Base-by-base conservation (phyloP, 2,797 vertebrate species). In the Ispidina lecontei region DNA sequence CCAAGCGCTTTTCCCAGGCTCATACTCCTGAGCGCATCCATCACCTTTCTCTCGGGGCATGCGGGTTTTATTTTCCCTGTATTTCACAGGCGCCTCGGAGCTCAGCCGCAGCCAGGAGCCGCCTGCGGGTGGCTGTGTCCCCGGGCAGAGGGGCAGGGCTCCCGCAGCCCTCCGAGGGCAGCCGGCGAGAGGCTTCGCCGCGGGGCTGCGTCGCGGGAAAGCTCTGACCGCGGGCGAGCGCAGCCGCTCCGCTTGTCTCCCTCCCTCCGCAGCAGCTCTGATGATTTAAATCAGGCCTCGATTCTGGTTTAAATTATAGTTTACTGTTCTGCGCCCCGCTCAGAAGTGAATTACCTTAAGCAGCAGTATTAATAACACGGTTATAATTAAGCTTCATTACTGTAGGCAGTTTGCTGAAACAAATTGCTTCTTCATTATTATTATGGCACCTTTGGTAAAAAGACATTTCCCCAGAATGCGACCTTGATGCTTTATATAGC, bases 371-470 rank as follows among this genome's bases (percentile, higher is more conserved):
- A 98, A 98, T 98, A 98, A 98, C 98, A 98, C 84, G 95, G 97
- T 98, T 98, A 98, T 98, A 98, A 98, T 98, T 98, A 98, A 98
- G 98, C 97, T 97, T 98, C 98, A 98, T 98, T 98, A 98, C 98
- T 97, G 98, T 96, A 98, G 98, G 98, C 97, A 98, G 98, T 98
- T 98, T 98, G 98, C 97, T 98, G 97, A 98, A 98, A 98, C 98
- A 98, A 98, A 98, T 98, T 98, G 98, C 97, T 98, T 95, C 97
- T 98, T 98, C 98, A 97, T 98, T 98, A 98, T 98, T 98, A 98
- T 98, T 98, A 98, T 97, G 98, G 98, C 97, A 98, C 98, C 98
- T 98, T 98, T 98, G 97, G 97, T 98, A 98, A 98, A 98, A 98
- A 98, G 98, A 97, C 97, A 97, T 98, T 97, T 97, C 97, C 98